phyloP scores from a whole-genome alignment of 1,140 invertebrate genomes.

The Drosophila carrolli region DNA sequence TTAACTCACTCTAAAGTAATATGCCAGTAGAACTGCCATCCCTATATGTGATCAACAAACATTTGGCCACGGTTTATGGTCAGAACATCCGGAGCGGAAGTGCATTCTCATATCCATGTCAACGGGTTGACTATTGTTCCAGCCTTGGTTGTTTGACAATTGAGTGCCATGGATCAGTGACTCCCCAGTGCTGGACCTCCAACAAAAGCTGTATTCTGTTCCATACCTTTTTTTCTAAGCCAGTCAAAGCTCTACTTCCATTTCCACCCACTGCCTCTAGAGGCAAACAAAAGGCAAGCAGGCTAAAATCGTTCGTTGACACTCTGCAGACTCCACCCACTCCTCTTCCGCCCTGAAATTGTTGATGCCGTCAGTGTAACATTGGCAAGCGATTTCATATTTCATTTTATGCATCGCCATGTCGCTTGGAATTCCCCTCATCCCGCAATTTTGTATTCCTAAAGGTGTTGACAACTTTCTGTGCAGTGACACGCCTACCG shows the following conservation, averaged over 20 bases:
- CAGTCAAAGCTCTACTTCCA: slow-evolving; percentile 26
- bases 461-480: slow-evolving; percentile 33
- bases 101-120: slow-evolving; percentile 62
- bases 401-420: slow-evolving; percentile 64
- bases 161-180: slow-evolving; percentile 75
- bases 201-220: slow-evolving; percentile 43
- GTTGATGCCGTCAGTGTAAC: slow-evolving; percentile 38
- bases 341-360: neutral
- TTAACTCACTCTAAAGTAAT: neutral
- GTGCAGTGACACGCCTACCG: neutral
- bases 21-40: slow-evolving; percentile 10
- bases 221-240: slow-evolving; percentile 13
- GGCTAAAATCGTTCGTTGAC: slow-evolving; percentile 73
- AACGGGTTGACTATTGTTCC: slow-evolving; percentile 61
- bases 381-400: slow-evolving; percentile 57
- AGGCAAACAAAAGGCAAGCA: slow-evolving; percentile 59
- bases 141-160: slow-evolving; percentile 59
- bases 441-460: slow-evolving; percentile 2
- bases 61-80: slow-evolving; percentile 15
- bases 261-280: slow-evolving; percentile 28
- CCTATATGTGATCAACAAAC: slow-evolving; percentile 1
- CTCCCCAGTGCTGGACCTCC: slow-evolving; percentile 41
- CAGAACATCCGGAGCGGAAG: slow-evolving; percentile 44
- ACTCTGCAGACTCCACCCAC: slow-evolving; percentile 39
- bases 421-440: slow-evolving; percentile 7